phyloP scores from a whole-genome alignment of 37 sponge, comb jelly and placozoan species.

The Spongilla lacustris region DNA sequence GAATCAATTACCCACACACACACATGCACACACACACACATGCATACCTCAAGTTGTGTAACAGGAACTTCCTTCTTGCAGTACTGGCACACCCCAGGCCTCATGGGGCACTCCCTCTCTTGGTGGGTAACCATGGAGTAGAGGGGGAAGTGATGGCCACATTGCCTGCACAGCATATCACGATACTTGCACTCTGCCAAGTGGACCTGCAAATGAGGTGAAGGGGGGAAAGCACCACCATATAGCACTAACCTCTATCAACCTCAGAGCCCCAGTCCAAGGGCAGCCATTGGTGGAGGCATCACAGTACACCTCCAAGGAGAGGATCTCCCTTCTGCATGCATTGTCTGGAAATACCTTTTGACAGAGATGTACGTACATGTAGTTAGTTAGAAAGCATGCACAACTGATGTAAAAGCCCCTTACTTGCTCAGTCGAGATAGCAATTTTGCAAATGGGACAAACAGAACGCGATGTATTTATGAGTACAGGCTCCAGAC shows the following conservation, averaged over 20 bases:
- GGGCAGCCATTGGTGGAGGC: constrained; percentile 8
- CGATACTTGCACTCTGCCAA: constrained; percentile 32
- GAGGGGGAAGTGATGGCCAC: constrained; percentile 47
- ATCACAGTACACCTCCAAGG: constrained; percentile 9
- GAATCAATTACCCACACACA: neutral
- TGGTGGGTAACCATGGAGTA: constrained; percentile 5
- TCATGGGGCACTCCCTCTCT: constrained; percentile 59
- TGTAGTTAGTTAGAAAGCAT: no score
- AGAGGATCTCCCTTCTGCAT: constrained; percentile 42
- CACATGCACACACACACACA: no score
- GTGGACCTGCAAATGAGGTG: constrained; percentile 29
- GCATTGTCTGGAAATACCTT: constrained; percentile 56
- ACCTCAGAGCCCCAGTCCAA: constrained; percentile 26
- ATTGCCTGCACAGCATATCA: constrained; percentile 46
- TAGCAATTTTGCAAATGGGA: constrained; percentile 10
- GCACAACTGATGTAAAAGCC: neutral
- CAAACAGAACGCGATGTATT: neutral
- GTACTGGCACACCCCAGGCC: constrained; percentile 43
- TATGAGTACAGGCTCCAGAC: constrained; percentile 9
- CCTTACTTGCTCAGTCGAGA: constrained; percentile 5
- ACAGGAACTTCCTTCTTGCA: constrained; percentile 45
- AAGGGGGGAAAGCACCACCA: no score
- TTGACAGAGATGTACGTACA: no score
- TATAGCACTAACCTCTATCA: no score
- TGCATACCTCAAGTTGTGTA: constrained; percentile 18